Base-by-base conservation (phyloP, 2,888 invertebrate species). In the Onchidella celtica region DNA sequence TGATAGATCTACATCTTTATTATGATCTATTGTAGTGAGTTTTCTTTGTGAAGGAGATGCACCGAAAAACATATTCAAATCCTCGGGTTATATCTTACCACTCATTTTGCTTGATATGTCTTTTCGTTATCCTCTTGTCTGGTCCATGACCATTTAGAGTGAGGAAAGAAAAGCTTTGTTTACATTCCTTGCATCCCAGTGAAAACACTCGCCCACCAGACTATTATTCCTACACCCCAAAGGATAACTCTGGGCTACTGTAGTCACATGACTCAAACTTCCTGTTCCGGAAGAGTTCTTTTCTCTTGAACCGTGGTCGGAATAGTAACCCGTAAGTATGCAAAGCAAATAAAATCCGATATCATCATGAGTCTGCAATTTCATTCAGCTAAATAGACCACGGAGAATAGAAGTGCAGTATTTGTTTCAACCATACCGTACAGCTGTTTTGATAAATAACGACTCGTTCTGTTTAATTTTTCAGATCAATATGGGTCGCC, bases 401-500 rank as follows among this genome's bases (percentile, higher is more conserved):
- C 17, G 47, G 47, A n/a, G n/a, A n/a, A n/a, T n/a, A n/a, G n/a
- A n/a, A n/a, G n/a, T n/a, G n/a, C n/a, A 47, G 6, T 47, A 47
- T 47, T 47, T 47, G 47, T 47, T 21, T 11, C 27, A n/a, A n/a
- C n/a, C n/a, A n/a, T n/a, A n/a, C n/a, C 36, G 32, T 40, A 24
- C 57, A 57, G 17, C 17, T 17, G 17, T 47, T 47, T 47, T 47
- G 9, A 47, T 17, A 17, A 47, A 47, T 47, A 59, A 78, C 47
- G 17, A 36, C 21, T 57, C 14, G 47, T 36, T 69, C 76, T 2
- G 55, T 57, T 61, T 70, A n/a, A 21, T 47, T 63, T 63, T 81
- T 57, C 84, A 84, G 84, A 47, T 81, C 65, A 83, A 3, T 63
- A 84, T 84, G 84, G 84, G 84, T n/a, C 84, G 84, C 63, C 82